phyloP scores from a whole-genome alignment of 2,888 invertebrate species.

The Fragum fragum region DNA sequence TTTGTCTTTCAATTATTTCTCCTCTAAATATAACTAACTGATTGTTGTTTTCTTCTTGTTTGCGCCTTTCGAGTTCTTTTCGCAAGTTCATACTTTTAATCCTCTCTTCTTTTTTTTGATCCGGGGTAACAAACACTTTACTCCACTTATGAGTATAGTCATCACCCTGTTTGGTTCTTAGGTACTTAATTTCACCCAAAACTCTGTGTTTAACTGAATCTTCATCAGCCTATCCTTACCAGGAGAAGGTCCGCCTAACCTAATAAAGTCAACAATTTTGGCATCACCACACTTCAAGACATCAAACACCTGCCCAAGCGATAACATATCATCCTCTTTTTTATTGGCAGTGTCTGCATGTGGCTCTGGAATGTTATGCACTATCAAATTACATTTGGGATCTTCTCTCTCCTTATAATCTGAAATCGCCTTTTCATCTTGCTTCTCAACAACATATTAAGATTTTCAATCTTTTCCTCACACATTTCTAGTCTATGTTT shows the following conservation, averaged over 20 bases:
- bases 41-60: not conserved
- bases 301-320: not conserved
- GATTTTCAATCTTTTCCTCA: conserved; percentile 12
- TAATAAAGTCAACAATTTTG: not conserved
- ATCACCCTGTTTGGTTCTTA: no score
- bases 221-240: conserved; percentile 11
- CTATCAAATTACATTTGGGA: conserved; percentile 34
- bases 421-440: conserved; percentile 29
- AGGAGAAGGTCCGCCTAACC: not conserved
- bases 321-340: not conserved
- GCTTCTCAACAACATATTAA: not conserved
- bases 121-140: no score
- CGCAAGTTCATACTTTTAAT: not conserved
- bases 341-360: not conserved
- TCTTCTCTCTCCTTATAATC: conserved; percentile 30
- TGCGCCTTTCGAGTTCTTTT: conserved; percentile 8
- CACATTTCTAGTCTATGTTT: not conserved
- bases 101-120: conserved; percentile 28
- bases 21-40: no score
- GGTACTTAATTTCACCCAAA: not conserved
- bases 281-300: not conserved
- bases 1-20: no score
- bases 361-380: conserved; percentile 34
- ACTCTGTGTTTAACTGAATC: conserved; percentile 5
- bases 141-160: no score